Evolutionary conservation across 2,113 vertebrate genomes (phyloP), one percentile per base, ranked within the genome.

Genomic region (Vimba vimba): DNA sequence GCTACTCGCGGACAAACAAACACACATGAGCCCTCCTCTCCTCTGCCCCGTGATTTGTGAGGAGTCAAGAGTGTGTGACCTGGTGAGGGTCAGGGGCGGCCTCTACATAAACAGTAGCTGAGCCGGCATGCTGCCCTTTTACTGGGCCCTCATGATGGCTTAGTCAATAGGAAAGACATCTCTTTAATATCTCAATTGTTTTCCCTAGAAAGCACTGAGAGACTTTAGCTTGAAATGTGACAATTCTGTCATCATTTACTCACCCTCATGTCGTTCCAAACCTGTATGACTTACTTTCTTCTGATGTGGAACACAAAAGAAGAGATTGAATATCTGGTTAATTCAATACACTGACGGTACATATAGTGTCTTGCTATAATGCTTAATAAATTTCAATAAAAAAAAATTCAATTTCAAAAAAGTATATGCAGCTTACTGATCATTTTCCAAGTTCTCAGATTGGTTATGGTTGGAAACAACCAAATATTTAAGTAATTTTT

Each of bases 31-130:
- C 15, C n/a, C 85, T 88, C 68, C 85, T 84, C 83, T 87, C 80
- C 85, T 90, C 79, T 79, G 86, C 77, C 76, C 79, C 68, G 47
- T 68, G 57, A 33, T 83, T 59, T 64, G 78, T 43, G 78, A 33
- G 57, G 76, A 87, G 90, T 91, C 87, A 89, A 89, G 86, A 80
- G 84, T 79, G 62, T 59, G 27, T 1, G 87, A 86, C 79, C 85
- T 87, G 85, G 84, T 85, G 86, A 79, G 76, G 81, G 79, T 91
- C 82, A 79, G 89, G 87, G 87, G 87, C 87, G 91, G 85, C 76
- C 84, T 90, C 83, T 89, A 85, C 83, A 90, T 89, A 92, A 94
- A 92, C 90, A 90, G 87, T 89, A 85, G 73, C 66, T 83, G 78
- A 74, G 71, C 81, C 81, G 84, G 85, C 62, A 75, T 78, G 90